Base-by-base conservation (phyloP, 2,113 vertebrate species). In the Semnornis frantzii region DNA sequence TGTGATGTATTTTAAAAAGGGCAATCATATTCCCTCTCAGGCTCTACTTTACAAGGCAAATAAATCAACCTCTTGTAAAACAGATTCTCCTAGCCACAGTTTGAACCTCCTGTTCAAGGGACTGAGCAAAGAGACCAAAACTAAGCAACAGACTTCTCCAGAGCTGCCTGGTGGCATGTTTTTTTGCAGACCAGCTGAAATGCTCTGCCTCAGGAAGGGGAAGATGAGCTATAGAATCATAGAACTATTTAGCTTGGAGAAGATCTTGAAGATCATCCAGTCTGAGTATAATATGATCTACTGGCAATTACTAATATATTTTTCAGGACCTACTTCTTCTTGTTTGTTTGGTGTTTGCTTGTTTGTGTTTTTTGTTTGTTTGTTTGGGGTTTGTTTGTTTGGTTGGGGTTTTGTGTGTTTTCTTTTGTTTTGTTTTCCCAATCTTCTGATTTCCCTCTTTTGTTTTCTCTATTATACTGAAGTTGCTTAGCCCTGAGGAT, bases 21-120 rank as follows among this genome's bases (percentile, higher is more conserved):
- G 82, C 93, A 94, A 90, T 87, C 88, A 86, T 81, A 90, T 82
- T 90, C 82, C 66, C 73, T 92, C 84, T 70, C 95, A 37, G 71
- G 62, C 66, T 70, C 46, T 50, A 37, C 82, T 87, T 84, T 76
- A 89, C 66, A 79, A 93, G 81, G 94, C 52, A 96, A 92, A 94
- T 82, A 90, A 86, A 94, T 94, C 91, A 95, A 33, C 44, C 27
- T 82, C n/a, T 54, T 4, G 8, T 46, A 64, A 74, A 81, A 55
- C 74, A 78, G 63, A n/a, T 20, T 85, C 46, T 70, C 18, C 39
- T 1, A 39, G 44, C 17, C 73, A 65, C 88, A 73, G 77, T 21
- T 9, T 23, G 55, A 88, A 42, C 28, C 59, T 39, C 65, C n/a
- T 28, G 62, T 75, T 44, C 74, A 57, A 73, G n/a, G 30, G 30